Evolutionary conservation across 1,140 invertebrate genomes (phyloP), one percentile per base, ranked within the genome.

Genomic region (Chymomyza costata): DNA sequence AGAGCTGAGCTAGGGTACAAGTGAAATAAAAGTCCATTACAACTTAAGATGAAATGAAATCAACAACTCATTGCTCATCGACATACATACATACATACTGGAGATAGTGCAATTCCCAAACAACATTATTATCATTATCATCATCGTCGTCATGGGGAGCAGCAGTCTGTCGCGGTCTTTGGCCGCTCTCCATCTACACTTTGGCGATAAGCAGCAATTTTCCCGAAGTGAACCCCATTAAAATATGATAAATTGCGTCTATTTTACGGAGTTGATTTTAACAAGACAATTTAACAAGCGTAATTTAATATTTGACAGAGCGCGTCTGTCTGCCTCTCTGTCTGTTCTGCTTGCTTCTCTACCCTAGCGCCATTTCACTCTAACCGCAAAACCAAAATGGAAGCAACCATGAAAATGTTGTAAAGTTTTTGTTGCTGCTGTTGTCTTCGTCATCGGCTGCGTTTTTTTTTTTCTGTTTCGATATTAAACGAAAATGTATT

Each of bases 201-300:
- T 11, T 50, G 43, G 47, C 67, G 73, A 81, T 80, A 81, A 80
- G 73, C 67, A 58, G 70, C 66, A 76, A 68, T 70, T 76, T 67
- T 63, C 57, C 41, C 48, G 56, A 57, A 78, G 59, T 82, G 78
- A 65, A 68, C 64, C 70, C 80, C 65, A 82, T 82, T 82, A 82
- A 82, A 82, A 82, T 82, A 82, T 82, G 80, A 82, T 82, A 82
- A 82, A 82, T 80, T 82, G 73, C 68, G 68, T 83, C 80, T 82
- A 83, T 82, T 82, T 82, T 74, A 65, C 64, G 61, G 68, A 83
- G 80, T 83, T 74, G 80, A 83, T 83, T 82, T 82, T 82, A 82
- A 82, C 80, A 82, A 82, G 80, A 82, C 80, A 82, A 82, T 82
- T 82, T 82, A 82, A 83, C 80, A 83, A 82, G 80, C 80, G 80